Percentiles rank a stretch among this genome's conserved stretches.
These are phyloP conservation scores for Monochamus alternatus DNA, from an alignment of 2,888 invertebrate genomes.

Conservation along the genomic window DNA sequence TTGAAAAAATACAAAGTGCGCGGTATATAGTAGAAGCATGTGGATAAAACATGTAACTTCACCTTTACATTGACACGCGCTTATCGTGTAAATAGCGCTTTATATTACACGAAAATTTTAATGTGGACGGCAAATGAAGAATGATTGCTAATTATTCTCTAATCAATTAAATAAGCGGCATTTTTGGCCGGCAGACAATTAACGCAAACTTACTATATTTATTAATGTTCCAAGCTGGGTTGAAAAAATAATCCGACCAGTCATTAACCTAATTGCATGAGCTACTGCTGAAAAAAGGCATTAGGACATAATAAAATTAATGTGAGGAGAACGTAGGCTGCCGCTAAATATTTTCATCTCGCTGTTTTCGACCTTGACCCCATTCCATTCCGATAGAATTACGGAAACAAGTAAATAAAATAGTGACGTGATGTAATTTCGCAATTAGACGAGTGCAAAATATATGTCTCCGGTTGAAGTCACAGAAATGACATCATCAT, in stretches of 20 bases:
- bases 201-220: neutral
- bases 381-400: constrained; percentile 2
- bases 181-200: neutral
- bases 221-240: neutral
- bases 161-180: neutral
- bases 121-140: too few species aligned
- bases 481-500: neutral
- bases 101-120: too few species aligned
- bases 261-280: constrained; percentile 24
- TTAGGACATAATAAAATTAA: constrained; percentile 1
- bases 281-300: neutral
- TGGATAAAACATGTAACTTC: too few species aligned
- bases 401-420: constrained; percentile 17
- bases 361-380: constrained; percentile 19
- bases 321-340: neutral
- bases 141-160: neutral
- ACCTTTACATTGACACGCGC: too few species aligned
- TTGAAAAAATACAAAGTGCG: too few species aligned
- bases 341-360: constrained; percentile 8
- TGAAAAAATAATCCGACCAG: constrained; percentile 7
- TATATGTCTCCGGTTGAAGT: neutral
- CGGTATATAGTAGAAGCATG: too few species aligned
- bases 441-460: constrained; percentile 10
- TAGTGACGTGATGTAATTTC: constrained; percentile 30
- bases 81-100: too few species aligned